Evolutionary conservation across 1,140 invertebrate species (phyloP).

Genomic region (Vanessa tameamea): DNA sequence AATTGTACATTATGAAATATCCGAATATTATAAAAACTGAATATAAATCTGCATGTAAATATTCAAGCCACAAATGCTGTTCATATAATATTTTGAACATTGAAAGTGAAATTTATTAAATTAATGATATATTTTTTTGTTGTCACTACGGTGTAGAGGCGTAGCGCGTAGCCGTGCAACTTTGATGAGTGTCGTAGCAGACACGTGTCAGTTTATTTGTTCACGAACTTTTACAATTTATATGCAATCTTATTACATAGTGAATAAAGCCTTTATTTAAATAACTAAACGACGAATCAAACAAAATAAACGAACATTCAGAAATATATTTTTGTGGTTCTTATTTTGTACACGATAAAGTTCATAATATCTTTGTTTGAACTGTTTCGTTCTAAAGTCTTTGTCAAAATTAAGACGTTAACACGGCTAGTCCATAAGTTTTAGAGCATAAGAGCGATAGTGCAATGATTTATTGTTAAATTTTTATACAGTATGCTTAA

Average conservation of each 20-base stretch:
- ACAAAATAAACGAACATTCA: not conserved
- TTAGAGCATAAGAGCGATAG: constrained; percentile 15
- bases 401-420: constrained; percentile 11
- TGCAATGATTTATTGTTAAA: not conserved
- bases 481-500: not conserved
- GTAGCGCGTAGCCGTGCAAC: constrained; percentile 55
- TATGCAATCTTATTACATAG: constrained; percentile 28
- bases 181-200: constrained; percentile 67
- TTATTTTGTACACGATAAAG: not conserved
- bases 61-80: no score
- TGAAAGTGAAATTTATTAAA: no score
- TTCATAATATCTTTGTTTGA: not conserved
- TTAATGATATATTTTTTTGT: not conserved
- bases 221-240: constrained; percentile 40
- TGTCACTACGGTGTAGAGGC: constrained; percentile 17
- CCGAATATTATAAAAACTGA: no score
- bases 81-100: no score
- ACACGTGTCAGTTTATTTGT: constrained; percentile 61
- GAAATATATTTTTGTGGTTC: not conserved
- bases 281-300: not conserved
- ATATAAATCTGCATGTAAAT: no score
- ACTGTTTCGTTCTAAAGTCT: not conserved
- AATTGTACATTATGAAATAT: no score
- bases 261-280: constrained; percentile 27
- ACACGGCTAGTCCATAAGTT: constrained; percentile 14